phyloP scores from a whole-genome alignment of 2,888 invertebrate species.

The Coelinius sp. region DNA sequence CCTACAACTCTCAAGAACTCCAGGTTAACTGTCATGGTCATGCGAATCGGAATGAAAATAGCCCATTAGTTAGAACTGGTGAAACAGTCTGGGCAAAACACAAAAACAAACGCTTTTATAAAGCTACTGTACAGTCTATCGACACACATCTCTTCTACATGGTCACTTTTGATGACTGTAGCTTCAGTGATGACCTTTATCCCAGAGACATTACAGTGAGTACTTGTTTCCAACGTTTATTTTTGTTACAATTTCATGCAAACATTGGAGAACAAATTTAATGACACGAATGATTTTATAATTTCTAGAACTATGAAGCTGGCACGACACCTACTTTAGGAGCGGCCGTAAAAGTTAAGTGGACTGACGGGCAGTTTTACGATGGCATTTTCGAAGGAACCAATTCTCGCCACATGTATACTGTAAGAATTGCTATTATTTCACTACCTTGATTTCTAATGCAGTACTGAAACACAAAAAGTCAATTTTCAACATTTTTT shows the following conservation, averaged over 20 bases:
- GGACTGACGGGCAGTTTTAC: slow-evolving; percentile 73
- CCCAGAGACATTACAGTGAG: slow-evolving; percentile 74
- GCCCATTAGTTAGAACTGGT: slow-evolving; percentile 60
- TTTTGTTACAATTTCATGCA: background rate
- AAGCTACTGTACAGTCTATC: slow-evolving; percentile 72
- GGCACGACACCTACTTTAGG: slow-evolving; percentile 69
- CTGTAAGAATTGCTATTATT: slow-evolving; percentile 60
- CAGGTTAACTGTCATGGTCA: slow-evolving; percentile 66
- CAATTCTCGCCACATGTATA: slow-evolving; percentile 68
- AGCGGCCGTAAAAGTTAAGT: slow-evolving; percentile 72
- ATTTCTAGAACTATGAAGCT: slow-evolving; percentile 59
- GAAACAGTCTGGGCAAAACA: slow-evolving; percentile 77
- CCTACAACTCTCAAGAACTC: slow-evolving; percentile 59
- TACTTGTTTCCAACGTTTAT: slow-evolving; percentile 26
- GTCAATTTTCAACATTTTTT: too few species aligned
- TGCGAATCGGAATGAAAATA: slow-evolving; percentile 59
- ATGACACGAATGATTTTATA: background rate
- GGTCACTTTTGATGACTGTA: slow-evolving; percentile 76
- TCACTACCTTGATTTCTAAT: background rate
- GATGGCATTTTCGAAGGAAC: slow-evolving; percentile 71
- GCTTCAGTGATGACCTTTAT: slow-evolving; percentile 75
- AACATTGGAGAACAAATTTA: background rate
- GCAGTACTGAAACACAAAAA: background rate
- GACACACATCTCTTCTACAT: slow-evolving; percentile 73
- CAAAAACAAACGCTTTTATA: slow-evolving; percentile 75